phyloP scores from a whole-genome alignment of 2,888 invertebrate genomes.

The Dugesia japonica region DNA sequence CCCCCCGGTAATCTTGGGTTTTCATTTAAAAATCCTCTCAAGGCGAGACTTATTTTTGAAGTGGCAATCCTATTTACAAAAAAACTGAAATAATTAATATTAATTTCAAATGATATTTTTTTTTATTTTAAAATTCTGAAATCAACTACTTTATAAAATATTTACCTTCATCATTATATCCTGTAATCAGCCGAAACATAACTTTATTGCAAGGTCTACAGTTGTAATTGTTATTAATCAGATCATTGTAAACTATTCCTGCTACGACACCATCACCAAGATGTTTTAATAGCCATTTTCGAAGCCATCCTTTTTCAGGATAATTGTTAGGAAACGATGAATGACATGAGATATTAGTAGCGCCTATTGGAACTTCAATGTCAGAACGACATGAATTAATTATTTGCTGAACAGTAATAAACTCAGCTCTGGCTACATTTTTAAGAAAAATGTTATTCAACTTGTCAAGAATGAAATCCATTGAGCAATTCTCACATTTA shows the following conservation, averaged over 20 bases:
- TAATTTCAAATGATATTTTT: too few species aligned
- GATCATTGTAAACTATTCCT: not conserved
- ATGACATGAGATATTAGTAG: not conserved
- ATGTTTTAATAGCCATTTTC: not conserved
- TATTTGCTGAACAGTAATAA: not conserved
- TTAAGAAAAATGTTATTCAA: not conserved
- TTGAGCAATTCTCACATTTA: constrained; percentile 1
- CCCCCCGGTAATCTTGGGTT: too few species aligned
- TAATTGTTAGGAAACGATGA: not conserved
- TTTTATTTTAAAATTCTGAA: too few species aligned
- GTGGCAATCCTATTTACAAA: too few species aligned
- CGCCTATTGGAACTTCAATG: not conserved
- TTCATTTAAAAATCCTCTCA: too few species aligned
- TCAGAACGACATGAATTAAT: not conserved
- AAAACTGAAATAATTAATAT: too few species aligned
- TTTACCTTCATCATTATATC: too few species aligned
- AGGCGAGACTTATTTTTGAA: too few species aligned
- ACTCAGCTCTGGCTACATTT: not conserved
- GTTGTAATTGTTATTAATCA: not conserved
- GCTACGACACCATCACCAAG: not conserved
- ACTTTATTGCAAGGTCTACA: constrained; percentile 8
- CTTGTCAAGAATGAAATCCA: not conserved
- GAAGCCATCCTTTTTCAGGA: not conserved
- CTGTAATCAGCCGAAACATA: too few species aligned
- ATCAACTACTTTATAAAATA: too few species aligned